Conservation (phyloP, 2,113 vertebrate genomes). For the Axis porcinus region DNA sequence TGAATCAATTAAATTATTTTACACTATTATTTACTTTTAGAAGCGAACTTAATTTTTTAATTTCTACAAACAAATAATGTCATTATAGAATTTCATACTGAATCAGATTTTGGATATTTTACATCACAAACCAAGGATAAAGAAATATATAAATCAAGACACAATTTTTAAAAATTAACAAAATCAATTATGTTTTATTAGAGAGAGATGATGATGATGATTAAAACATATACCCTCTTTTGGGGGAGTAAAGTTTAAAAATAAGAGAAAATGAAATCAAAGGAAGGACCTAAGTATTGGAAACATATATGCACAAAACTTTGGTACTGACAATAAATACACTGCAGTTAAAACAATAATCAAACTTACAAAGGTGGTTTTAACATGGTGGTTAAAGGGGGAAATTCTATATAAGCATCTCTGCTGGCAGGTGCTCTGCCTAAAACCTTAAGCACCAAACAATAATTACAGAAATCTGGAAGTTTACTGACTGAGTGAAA, state of each 20-base stretch:
- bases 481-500: slow-evolving; percentile 29
- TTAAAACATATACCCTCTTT: neutral
- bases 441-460: slow-evolving; percentile 22
- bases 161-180: neutral
- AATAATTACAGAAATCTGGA: slow-evolving; percentile 18
- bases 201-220: neutral
- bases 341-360: neutral
- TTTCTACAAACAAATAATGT: neutral
- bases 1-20: slow-evolving; percentile 30
- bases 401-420: neutral
- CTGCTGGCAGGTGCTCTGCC: neutral
- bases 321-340: slow-evolving; percentile 2
- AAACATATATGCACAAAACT: neutral
- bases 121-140: slow-evolving; percentile 14
- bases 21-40: slow-evolving; percentile 1
- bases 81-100: neutral
- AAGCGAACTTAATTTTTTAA: neutral
- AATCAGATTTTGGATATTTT: slow-evolving; percentile 20
- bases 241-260: neutral
- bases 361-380: neutral
- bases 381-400: neutral
- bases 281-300: neutral
- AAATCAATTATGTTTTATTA: slow-evolving; percentile 5
- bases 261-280: slow-evolving; percentile 14
- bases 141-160: neutral